Base-by-base conservation (phyloP, 2,888 invertebrate genomes). In the Papilio elwesi region DNA sequence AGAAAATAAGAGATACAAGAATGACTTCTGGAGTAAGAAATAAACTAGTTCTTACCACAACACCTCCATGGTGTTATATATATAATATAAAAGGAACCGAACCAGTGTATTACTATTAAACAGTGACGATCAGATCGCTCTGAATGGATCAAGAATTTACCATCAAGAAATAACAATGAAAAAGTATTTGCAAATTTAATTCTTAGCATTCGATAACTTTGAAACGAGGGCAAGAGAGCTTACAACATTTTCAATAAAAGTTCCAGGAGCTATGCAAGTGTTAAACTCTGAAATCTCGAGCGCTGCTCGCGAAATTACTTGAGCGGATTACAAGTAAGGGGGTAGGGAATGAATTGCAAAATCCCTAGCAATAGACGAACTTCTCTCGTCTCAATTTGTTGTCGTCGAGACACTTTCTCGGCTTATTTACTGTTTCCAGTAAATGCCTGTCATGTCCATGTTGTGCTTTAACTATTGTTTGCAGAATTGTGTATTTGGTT, bases 241-340 rank as follows among this genome's bases (percentile, higher is more conserved):
- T 43, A 43, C 43, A 62, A 62, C 59, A 62, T 62, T 62, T 62
- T 62, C 59, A 62, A 62, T 62, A 62, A 62, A 62, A 62, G 59
- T 62, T 62, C 13, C 10, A n/a, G 6, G 59, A 59, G 59, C 59
- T 62, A 43, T 12, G 38, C 15, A 43, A 62, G 59, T 62, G 38
- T 62, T 62, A 15, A 62, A 62, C 59, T 62, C 59, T 62, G 59
- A 62, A 62, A 43, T 62, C 59, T 43, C 43, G 59, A 15, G 59
- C 43, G 43, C 59, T 43, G 43, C 43, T 62, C n/a, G 2, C 43
- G 2, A 62, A 62, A 62, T 62, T 43, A 62, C 43, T 62, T 62
- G 43, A 43, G 15, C 59, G 43, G 59, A 62, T 62, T 62, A 62
- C 59, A 62, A 62, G 43, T 62, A 62, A 43, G 59, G 59, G 59